Evolutionary conservation across 2,888 invertebrate genomes (phyloP).

Genomic region (Catocala sponsa): DNA sequence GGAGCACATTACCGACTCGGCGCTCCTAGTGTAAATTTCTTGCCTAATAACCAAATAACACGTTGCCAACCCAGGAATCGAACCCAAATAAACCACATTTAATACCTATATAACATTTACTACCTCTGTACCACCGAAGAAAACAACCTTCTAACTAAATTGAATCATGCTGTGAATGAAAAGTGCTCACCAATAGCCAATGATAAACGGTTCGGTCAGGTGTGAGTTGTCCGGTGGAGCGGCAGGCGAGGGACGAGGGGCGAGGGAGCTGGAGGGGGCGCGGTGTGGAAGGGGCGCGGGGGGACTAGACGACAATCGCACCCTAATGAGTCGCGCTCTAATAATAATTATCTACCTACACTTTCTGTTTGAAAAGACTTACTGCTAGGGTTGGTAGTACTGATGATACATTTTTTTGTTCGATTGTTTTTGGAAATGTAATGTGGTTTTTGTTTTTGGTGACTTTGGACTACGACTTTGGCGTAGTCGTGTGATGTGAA

Average conservation of each 20-base stretch:
- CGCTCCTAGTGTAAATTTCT: no score
- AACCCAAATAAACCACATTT: no score
- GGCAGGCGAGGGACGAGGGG: slow-evolving; percentile 35
- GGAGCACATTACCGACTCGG: no score
- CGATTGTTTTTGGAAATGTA: no score
- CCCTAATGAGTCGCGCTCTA: slow-evolving; percentile 84
- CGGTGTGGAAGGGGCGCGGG: slow-evolving; percentile 24
- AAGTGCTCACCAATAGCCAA: slow-evolving; percentile 75
- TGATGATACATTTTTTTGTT: no score
- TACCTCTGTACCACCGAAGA: no score
- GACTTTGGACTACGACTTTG: no score
- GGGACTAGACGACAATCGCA: slow-evolving; percentile 77
- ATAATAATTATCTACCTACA: slow-evolving; percentile 87
- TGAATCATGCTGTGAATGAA: slow-evolving; percentile 63
- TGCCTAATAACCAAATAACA: no score
- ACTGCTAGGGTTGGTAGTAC: slow-evolving; percentile 66
- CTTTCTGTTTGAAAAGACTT: slow-evolving; percentile 78
- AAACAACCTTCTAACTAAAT: background rate
- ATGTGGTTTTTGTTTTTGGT: no score
- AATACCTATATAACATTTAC: no score
- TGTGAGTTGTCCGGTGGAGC: slow-evolving; percentile 66
- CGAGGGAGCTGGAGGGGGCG: slow-evolving; percentile 25
- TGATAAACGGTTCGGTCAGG: slow-evolving; percentile 76
- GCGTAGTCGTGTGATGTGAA: no score
- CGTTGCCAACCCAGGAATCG: no score